A percentile compares a stretch with the other conserved stretches of the same genome.
Conservation (phyloP, 2,113 vertebrate genomes). For the Xiphophorus hellerii region DNA sequence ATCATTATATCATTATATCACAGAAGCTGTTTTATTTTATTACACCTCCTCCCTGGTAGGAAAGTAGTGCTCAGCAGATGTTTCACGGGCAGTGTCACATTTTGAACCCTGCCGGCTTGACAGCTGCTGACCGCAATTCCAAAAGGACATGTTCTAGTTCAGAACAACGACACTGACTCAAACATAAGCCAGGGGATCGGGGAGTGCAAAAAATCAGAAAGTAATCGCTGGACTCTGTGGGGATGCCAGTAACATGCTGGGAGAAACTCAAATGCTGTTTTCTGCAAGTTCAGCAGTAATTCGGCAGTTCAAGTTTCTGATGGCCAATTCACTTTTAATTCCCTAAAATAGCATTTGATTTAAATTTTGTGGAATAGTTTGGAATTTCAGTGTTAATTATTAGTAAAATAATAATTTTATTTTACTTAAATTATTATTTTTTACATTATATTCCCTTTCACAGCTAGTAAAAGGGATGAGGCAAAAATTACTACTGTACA, state of each 20-base stretch:
- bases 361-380: neutral
- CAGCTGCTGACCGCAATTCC: constrained; percentile 79
- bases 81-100: constrained; percentile 58
- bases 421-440: too few species aligned
- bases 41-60: constrained; percentile 14
- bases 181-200: constrained; percentile 70
- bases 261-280: constrained; percentile 26
- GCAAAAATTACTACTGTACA: neutral
- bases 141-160: constrained; percentile 72
- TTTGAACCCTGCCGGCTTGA: constrained; percentile 59
- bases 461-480: neutral
- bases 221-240: constrained; percentile 30
- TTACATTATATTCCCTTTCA: too few species aligned
- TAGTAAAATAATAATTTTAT: too few species aligned
- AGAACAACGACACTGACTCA: constrained; percentile 58
- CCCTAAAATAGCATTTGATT: constrained; percentile 19
- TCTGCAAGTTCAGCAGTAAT: constrained; percentile 32
- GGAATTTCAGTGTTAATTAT: neutral
- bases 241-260: constrained; percentile 24
- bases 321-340: constrained; percentile 6
- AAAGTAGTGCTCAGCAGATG: constrained; percentile 69
- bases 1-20: too few species aligned
- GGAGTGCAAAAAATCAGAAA: constrained; percentile 48
- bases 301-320: constrained; percentile 28
- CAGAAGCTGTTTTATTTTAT: constrained; percentile 2